Conservation (phyloP, 2,113 vertebrate species). For the Nycticorax nycticorax region DNA sequence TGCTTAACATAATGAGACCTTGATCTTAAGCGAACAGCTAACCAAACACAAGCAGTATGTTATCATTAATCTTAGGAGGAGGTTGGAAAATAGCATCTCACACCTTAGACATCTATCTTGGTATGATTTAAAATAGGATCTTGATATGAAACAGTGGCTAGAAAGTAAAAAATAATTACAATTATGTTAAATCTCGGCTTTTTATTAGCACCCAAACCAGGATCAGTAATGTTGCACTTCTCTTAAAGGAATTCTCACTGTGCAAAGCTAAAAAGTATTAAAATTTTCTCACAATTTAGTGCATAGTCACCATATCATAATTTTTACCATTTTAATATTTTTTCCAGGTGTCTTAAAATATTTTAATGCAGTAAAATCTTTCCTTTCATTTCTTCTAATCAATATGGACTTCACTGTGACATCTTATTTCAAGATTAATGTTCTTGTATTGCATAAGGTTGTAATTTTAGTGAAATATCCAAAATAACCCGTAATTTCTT, state of each 20-base stretch:
- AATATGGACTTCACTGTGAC: not conserved
- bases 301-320: not conserved
- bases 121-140: not conserved
- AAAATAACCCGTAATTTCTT: slow-evolving; percentile 5
- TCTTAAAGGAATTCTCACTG: not conserved
- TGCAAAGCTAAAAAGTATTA: not conserved
- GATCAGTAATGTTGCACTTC: not conserved
- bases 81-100: not conserved
- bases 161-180: not conserved
- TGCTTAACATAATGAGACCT: not conserved
- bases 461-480: slow-evolving; percentile 42
- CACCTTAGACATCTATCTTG: not conserved
- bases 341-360: slow-evolving; percentile 9
- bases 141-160: not conserved
- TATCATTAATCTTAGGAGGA: not conserved
- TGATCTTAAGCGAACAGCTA: not conserved
- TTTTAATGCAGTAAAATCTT: not conserved
- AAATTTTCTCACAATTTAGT: not conserved
- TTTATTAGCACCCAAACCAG: not conserved
- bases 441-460: not conserved
- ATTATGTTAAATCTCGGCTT: not conserved
- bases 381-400: not conserved
- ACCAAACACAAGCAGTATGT: not conserved
- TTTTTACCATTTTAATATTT: not conserved
- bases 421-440: slow-evolving; percentile 42